Evolutionary conservation across 1,140 invertebrate species (phyloP).

Genomic region (Hypsibius dujardini): DNA sequence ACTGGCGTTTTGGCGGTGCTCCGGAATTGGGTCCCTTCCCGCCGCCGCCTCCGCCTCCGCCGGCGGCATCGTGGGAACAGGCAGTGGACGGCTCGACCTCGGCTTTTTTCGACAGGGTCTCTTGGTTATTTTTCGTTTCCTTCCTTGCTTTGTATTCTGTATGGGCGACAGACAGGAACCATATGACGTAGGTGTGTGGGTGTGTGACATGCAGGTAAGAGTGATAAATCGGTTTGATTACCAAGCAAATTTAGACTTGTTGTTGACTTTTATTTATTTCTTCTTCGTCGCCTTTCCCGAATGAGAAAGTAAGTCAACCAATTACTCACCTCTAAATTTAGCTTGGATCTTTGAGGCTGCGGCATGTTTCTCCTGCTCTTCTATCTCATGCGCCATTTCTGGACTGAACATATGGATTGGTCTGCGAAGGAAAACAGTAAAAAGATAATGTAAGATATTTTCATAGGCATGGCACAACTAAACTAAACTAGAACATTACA

Average conservation of each 20-base stretch:
- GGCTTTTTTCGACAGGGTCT: neutral
- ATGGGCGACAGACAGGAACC: neutral
- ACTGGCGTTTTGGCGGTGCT: too few species aligned
- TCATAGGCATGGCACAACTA: too few species aligned
- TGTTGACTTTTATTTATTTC: too few species aligned
- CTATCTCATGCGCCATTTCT: constrained; percentile 6
- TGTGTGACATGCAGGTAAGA: neutral
- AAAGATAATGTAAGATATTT: neutral
- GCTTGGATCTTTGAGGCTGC: constrained; percentile 13
- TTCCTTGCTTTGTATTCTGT: constrained; percentile 1
- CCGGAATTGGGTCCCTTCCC: too few species aligned
- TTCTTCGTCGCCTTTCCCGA: too few species aligned
- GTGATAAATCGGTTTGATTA: neutral
- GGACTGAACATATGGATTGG: neutral
- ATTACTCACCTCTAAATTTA: constrained; percentile 4
- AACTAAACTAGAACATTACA: too few species aligned
- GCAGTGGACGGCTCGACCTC: neutral
- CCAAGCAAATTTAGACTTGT: too few species aligned
- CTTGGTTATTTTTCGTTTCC: neutral
- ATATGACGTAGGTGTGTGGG: neutral
- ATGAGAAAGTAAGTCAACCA: too few species aligned
- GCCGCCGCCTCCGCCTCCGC: too few species aligned
- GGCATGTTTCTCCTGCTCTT: constrained; percentile 1
- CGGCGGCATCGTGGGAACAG: too few species aligned
- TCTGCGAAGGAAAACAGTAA: neutral